Percentiles rank a stretch among this genome's conserved stretches.
Evolutionary conservation across 2,888 invertebrate genomes (phyloP).

Genomic region (Chrysomela aeneicollis): DNA sequence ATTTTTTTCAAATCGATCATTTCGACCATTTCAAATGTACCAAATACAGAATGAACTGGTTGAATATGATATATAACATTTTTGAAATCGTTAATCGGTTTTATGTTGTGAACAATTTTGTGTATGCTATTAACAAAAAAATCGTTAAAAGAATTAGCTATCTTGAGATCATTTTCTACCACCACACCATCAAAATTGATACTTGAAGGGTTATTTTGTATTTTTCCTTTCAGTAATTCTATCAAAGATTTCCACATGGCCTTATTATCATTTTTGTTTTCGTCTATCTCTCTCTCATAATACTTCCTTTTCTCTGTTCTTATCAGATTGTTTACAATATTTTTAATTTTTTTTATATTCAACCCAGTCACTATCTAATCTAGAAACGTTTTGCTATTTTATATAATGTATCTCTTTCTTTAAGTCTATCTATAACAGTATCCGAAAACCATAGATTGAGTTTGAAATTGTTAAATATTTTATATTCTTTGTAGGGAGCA

Average conservation of each 20-base stretch:
- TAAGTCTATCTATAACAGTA: not conserved
- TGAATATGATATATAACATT: no score
- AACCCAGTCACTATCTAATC: conserved; percentile 2
- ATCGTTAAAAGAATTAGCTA: conserved; percentile 8
- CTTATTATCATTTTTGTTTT: not conserved
- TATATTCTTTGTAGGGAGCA: not conserved
- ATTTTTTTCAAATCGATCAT: no score
- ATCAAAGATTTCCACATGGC: not conserved
- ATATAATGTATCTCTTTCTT: conserved; percentile 8
- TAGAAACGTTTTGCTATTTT: conserved; percentile 11
- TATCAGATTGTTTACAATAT: conserved; percentile 3
- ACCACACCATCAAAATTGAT: conserved; percentile 7
- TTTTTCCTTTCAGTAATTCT: conserved; percentile 4
- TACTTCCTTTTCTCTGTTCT: conserved; percentile 3
- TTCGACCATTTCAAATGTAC: no score
- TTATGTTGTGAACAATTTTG: conserved; percentile 5
- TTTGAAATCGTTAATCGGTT: conserved; percentile 2
- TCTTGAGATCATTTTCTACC: conserved; percentile 1
- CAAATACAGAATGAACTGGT: no score
- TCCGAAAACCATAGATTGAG: conserved; percentile 4
- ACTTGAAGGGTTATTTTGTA: conserved; percentile 8
- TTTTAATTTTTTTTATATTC: conserved; percentile 6
- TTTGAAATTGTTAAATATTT: conserved; percentile 12
- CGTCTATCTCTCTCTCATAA: conserved; percentile 1
- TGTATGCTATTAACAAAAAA: conserved; percentile 10